A percentile compares a stretch with the other conserved stretches of the same genome.
These are phyloP conservation scores for Strix uralensis DNA, from an alignment of 2,113 vertebrate genomes.

Conservation along the genomic window DNA sequence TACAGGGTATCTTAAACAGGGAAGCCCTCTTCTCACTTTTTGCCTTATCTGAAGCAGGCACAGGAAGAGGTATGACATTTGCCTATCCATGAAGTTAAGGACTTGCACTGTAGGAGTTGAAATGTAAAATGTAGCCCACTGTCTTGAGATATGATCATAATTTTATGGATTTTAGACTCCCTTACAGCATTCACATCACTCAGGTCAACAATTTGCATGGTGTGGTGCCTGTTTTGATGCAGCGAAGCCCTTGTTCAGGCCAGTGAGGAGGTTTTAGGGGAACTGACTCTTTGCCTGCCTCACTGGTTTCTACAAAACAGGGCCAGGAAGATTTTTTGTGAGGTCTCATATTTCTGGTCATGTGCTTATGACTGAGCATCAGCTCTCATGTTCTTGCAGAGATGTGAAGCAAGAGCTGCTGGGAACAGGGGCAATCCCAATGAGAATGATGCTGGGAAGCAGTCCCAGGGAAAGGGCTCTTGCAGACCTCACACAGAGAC, in stretches of 20 bases:
- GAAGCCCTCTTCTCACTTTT: not conserved
- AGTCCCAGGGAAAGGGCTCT: not conserved
- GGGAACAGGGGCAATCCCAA: not conserved
- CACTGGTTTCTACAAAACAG: not conserved
- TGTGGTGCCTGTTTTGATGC: not conserved
- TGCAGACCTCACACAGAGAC: not conserved
- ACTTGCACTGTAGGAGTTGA: not conserved
- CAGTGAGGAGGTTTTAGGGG: not conserved
- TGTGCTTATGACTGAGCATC: not conserved
- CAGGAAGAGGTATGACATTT: not conserved
- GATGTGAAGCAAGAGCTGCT: not conserved
- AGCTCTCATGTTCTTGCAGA: not conserved
- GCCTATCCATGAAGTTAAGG: not conserved
- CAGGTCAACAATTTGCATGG: not conserved
- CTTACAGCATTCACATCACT: not conserved
- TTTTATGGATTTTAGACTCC: not conserved
- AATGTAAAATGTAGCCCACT: not conserved
- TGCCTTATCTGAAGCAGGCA: not conserved
- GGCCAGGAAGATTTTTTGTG: not conserved
- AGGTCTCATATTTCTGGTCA: not conserved
- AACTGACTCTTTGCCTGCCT: not conserved
- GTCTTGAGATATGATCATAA: not conserved
- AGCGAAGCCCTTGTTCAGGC: not conserved
- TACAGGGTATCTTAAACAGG: not conserved
- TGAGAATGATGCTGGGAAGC: accelerated